These are phyloP conservation scores for Scaptomyza graminum DNA, from an alignment of 1,140 invertebrate species.

Conservation along the genomic window DNA sequence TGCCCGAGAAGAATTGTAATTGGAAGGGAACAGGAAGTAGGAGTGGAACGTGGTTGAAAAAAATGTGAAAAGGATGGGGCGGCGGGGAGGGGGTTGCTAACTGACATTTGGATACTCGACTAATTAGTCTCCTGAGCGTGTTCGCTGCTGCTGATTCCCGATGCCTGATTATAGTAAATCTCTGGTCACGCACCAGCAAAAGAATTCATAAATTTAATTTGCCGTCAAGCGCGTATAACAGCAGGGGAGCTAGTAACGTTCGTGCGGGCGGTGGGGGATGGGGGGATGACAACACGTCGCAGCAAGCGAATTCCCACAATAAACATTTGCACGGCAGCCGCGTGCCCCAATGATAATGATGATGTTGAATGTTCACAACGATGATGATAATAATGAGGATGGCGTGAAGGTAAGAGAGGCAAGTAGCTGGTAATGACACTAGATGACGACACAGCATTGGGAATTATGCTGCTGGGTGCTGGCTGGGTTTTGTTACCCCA, in stretches of 20 bases:
- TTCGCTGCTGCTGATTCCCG: conserved; percentile 69
- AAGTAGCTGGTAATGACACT: conserved; percentile 61
- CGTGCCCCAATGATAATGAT: conserved; percentile 56
- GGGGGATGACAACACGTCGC: conserved; percentile 55
- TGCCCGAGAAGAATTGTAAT: conserved; percentile 1
- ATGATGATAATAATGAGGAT: conserved; percentile 34
- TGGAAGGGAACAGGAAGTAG: too few relatives aligned
- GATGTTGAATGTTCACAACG: conserved; percentile 55
- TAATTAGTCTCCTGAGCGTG: conserved; percentile 81
- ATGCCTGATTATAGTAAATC: conserved; percentile 82
- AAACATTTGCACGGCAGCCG: conserved; percentile 74
- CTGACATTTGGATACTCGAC: conserved; percentile 38
- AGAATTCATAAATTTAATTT: conserved; percentile 83
- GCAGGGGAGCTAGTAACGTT: conserved; percentile 6
- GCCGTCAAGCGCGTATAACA: conserved; percentile 38
- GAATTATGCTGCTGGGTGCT: conserved; percentile 48
- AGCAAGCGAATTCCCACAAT: conserved; percentile 74
- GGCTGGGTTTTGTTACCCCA: not conserved
- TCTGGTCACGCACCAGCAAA: conserved; percentile 80
- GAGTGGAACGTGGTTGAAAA: not conserved
- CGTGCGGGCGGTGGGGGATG: not conserved
- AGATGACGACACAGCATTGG: conserved; percentile 70
- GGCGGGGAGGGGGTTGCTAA: not conserved
- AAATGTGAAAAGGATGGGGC: not conserved
- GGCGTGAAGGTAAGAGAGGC: not conserved